Percentiles rank a stretch among this genome's conserved stretches.
Conservation (phyloP, 2,888 invertebrate genomes). For the Torymus tubicola region DNA sequence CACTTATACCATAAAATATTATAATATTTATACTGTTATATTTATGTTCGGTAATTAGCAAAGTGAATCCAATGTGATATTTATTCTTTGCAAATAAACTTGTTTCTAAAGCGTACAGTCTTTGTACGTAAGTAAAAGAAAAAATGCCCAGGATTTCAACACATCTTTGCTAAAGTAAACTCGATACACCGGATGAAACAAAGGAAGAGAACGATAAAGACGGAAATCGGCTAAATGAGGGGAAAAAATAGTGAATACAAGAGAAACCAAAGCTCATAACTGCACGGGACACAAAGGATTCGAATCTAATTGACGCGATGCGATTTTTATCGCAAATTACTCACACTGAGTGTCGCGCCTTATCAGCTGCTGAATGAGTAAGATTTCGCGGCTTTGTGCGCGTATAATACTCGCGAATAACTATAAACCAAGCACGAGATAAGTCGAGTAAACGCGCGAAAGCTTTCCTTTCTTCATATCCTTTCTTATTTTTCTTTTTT, state of each 20-base stretch:
- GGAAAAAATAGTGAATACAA: neutral
- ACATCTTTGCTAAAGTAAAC: conserved; percentile 13
- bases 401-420: conserved; percentile 37
- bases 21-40: too few species aligned
- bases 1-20: too few species aligned
- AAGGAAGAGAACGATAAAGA: conserved; percentile 40
- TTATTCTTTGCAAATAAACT: neutral
- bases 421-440: conserved; percentile 44
- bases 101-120: neutral
- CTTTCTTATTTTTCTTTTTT: neutral
- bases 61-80: too few species aligned
- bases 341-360: conserved; percentile 35
- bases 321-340: conserved; percentile 56
- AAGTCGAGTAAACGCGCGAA: conserved; percentile 28
- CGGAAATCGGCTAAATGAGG: conserved; percentile 23
- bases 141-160: conserved; percentile 40
- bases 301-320: conserved; percentile 54
- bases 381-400: conserved; percentile 51
- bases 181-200: conserved; percentile 9
- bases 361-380: conserved; percentile 52
- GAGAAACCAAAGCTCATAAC: conserved; percentile 50
- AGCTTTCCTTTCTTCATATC: conserved; percentile 14
- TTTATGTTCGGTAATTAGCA: too few species aligned
- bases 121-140: conserved; percentile 1
- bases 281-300: conserved; percentile 52